Evolutionary conservation across 2,797 vertebrate species (phyloP).

Genomic region (Premnoplex brunnescens): DNA sequence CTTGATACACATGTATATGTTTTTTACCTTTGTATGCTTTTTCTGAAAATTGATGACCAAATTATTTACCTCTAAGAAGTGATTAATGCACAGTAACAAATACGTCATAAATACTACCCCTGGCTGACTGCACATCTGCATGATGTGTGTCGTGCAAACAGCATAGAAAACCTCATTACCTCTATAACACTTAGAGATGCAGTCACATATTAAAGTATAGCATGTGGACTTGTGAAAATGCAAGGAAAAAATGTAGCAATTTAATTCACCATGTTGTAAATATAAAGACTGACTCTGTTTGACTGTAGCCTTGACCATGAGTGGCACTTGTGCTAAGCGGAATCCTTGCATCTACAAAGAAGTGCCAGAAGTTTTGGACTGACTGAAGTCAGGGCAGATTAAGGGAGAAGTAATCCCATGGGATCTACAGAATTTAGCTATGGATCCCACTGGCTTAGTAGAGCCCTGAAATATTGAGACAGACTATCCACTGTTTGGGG

Average conservation of each 20-base stretch:
- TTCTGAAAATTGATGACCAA: conserved; percentile 21
- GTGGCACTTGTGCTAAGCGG: fast-evolving
- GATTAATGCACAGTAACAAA: conserved; percentile 31
- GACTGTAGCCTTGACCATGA: neutral
- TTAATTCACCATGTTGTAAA: conserved; percentile 10
- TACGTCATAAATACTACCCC: neutral
- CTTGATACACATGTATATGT: fast-evolving
- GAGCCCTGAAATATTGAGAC: neutral
- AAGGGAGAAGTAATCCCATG: neutral
- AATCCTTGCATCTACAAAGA: neutral
- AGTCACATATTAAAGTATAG: neutral
- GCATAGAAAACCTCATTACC: neutral
- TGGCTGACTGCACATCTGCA: conserved; percentile 33
- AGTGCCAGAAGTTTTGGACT: neutral
- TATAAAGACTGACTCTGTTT: conserved; percentile 25
- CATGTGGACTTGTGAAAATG: conserved; percentile 32
- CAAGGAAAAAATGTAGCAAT: neutral
- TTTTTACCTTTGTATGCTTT: neutral
- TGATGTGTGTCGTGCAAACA: neutral
- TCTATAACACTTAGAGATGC: conserved; percentile 3
- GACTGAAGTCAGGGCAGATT: neutral
- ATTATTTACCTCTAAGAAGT: conserved; percentile 66
- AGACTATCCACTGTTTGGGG: neutral
- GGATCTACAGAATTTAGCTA: neutral
- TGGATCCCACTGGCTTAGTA: neutral